phyloP scores from a whole-genome alignment of 2,888 invertebrate species.

The Acronicta leporina region DNA sequence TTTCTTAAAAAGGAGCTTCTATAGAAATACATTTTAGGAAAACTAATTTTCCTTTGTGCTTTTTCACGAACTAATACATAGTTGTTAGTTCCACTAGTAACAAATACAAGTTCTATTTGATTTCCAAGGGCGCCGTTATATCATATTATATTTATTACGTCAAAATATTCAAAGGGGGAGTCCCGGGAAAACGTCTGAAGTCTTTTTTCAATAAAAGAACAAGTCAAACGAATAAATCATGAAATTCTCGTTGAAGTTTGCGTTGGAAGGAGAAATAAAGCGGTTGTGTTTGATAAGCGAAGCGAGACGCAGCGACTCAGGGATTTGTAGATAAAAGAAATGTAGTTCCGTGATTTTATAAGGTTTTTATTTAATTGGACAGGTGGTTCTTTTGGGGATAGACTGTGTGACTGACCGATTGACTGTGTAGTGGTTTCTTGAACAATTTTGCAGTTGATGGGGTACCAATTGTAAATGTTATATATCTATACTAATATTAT shows the following conservation, averaged over 20 bases:
- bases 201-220: conserved; percentile 57
- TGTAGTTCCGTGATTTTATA: conserved; percentile 29
- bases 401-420: background rate
- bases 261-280: conserved; percentile 45
- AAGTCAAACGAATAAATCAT: conserved; percentile 60
- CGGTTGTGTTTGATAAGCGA: conserved; percentile 42
- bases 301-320: conserved; percentile 32
- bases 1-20: too few relatives aligned
- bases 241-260: conserved; percentile 59
- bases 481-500: too few relatives aligned
- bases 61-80: too few relatives aligned
- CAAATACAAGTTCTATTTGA: background rate
- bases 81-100: background rate
- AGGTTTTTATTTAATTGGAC: conserved; percentile 35
- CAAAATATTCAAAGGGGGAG: conserved; percentile 43
- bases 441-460: too few relatives aligned
- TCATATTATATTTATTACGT: conserved; percentile 26
- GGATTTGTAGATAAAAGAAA: conserved; percentile 51
- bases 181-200: conserved; percentile 36
- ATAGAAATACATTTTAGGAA: too few relatives aligned
- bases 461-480: too few relatives aligned
- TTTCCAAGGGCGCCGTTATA: background rate
- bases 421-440: background rate
- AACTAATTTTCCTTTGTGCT: too few relatives aligned
- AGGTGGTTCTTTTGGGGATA: conserved; percentile 19